A percentile compares a stretch with the other conserved stretches of the same genome.
Evolutionary conservation across 2,888 invertebrate genomes (phyloP).

Genomic region (Meiosimyza decipiens): DNA sequence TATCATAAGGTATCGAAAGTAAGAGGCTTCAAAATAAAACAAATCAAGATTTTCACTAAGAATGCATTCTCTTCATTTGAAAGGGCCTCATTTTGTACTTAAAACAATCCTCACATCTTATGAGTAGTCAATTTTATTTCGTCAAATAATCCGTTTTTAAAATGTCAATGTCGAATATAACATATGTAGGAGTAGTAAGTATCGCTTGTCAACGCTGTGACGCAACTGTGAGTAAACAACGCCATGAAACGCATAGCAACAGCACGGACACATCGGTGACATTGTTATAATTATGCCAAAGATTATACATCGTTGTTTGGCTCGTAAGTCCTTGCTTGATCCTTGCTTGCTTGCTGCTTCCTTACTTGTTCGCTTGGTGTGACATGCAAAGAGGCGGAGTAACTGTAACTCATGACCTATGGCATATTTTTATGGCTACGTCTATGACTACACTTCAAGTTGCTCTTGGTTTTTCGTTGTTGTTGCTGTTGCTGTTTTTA

Average conservation of each 20-base stretch:
- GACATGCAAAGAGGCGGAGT: constrained; percentile 10
- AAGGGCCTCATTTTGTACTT: no score
- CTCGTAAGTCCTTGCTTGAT: not conserved
- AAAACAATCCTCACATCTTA: no score
- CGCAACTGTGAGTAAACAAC: no score
- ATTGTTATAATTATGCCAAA: constrained; percentile 61
- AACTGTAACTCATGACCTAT: constrained; percentile 1
- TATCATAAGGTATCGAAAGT: no score
- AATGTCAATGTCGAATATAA: no score
- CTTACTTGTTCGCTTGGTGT: not conserved
- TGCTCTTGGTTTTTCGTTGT: constrained; percentile 2
- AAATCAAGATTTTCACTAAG: no score
- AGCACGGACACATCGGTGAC: constrained; percentile 49
- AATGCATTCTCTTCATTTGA: no score
- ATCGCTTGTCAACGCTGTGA: no score
- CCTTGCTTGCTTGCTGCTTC: not conserved
- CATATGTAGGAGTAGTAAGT: no score
- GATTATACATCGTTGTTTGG: constrained; percentile 53
- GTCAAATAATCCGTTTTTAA: no score
- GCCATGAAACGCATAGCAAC: not conserved
- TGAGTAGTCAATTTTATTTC: no score
- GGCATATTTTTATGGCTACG: constrained; percentile 24
- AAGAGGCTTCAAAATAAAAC: no score
- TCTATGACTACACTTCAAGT: not conserved
- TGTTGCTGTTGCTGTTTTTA: constrained; percentile 18